A percentile compares a stretch with the other conserved stretches of the same genome.
Evolutionary conservation across 2,888 invertebrate genomes (phyloP).

Genomic region (Molorchus minor): DNA sequence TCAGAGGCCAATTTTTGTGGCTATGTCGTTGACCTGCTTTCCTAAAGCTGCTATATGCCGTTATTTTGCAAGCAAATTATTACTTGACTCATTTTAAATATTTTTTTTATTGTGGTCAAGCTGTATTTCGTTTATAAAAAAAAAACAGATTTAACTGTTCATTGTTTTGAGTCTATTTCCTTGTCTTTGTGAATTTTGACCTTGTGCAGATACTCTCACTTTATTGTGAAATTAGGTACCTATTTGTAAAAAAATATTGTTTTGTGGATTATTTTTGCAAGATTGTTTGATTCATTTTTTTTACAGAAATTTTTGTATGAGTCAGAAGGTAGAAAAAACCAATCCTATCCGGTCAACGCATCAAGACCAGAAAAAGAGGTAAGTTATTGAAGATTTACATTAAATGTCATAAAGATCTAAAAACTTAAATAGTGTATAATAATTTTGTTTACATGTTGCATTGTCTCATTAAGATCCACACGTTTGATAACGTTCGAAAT

Average conservation of each 20-base stretch:
- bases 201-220: conserved; percentile 5
- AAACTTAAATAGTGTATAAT: no score
- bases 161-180: neutral
- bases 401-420: no score
- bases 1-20: conserved; percentile 12
- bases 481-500: no score
- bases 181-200: conserved; percentile 15
- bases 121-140: neutral
- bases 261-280: neutral
- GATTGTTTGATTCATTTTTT: conserved; percentile 32
- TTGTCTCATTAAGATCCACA: no score
- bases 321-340: conserved; percentile 99
- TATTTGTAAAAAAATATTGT: neutral
- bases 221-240: conserved; percentile 20
- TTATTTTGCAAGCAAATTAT: conserved; percentile 41
- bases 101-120: neutral
- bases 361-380: conserved; percentile 99
- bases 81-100: conserved; percentile 2
- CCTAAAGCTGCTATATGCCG: conserved; percentile 43
- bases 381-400: conserved; percentile 56
- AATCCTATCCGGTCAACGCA: conserved; percentile 99
- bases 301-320: conserved; percentile 86
- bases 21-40: conserved; percentile 52
- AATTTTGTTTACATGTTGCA: no score
- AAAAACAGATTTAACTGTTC: neutral